Base-by-base conservation (phyloP, 2,113 vertebrate genomes). In the Anhinga anhinga region DNA sequence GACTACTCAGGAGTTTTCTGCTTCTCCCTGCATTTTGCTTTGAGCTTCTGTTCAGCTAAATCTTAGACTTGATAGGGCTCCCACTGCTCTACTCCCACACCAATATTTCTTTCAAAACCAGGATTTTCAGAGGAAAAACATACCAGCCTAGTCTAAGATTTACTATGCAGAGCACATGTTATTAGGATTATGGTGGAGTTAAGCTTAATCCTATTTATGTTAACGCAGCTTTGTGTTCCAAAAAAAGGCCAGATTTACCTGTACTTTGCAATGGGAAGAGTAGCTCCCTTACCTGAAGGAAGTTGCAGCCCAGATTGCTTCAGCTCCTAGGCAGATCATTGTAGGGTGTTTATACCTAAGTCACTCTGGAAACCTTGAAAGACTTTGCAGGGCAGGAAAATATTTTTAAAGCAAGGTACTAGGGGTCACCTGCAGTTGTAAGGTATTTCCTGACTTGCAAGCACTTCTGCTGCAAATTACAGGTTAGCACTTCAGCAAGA, bases 151-250 rank as follows among this genome's bases (percentile, higher is more conserved):
- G 34, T 5, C 27, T 38, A 47, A 93, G 92, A 86, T 92, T 93
- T 85, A 34, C 86, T 83, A 44, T 58, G 78, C 90, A 96, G 80
- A 95, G 86, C 81, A 88, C 38, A 85, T 53, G 66, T 95, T 95
- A 91, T 81, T 29, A 40, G 94, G 93, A 97, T 96, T 98, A 96
- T 62, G 86, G 77, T 15, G 42, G 91, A 95, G 82, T 93, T 97
- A 82, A 88, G 83, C 88, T 90, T 98, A 97, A 98, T 98, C 97
- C 69, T 97, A 94, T 97, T 97, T 93, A 96, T 78, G 78, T 84
- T 97, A 97, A 65, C 93, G 8, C 65, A 93, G 97, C 96, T 98
- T 98, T 97, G 90, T 22, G 38, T 76, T 95, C 97, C 96, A 98
- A 97, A 95, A 98, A 95, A 97, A 93, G 89, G 93, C 85, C 83